These are phyloP conservation scores for Eumacrocentrus americanus DNA, from an alignment of 2,888 invertebrate genomes.

Conservation along the genomic window DNA sequence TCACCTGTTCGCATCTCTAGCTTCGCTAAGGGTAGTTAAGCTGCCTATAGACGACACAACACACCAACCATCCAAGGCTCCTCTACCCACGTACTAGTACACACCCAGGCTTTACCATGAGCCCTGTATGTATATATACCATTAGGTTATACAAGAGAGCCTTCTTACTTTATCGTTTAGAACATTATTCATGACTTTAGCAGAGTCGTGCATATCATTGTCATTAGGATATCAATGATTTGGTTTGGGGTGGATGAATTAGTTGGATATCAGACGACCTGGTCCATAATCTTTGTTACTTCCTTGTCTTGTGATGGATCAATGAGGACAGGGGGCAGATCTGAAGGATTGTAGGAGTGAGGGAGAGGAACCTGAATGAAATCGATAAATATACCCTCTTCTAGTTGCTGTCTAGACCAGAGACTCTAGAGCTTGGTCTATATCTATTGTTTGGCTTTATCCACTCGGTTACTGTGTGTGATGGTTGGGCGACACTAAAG, in stretches of 20 bases:
- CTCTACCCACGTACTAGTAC: conserved; percentile 22
- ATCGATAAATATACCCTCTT: conserved; percentile 26
- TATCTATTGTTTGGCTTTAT: conserved; percentile 21
- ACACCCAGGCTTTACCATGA: conserved; percentile 19
- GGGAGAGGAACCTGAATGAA: conserved; percentile 16
- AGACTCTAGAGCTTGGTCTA: neutral
- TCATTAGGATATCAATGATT: too few relatives aligned
- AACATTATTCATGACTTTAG: too few relatives aligned
- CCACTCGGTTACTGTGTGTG: neutral
- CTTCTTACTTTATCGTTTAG: too few relatives aligned
- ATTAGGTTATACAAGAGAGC: too few relatives aligned
- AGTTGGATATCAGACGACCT: too few relatives aligned
- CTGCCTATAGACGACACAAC: conserved; percentile 2
- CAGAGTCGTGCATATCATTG: too few relatives aligned
- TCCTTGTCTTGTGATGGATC: neutral
- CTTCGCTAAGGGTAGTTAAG: neutral
- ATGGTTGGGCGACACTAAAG: neutral
- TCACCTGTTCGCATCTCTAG: conserved; percentile 26
- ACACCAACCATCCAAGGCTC: conserved; percentile 12
- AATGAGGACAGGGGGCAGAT: neutral
- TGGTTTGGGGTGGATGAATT: too few relatives aligned
- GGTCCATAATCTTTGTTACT: too few relatives aligned
- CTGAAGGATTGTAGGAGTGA: neutral
- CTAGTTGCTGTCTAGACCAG: conserved; percentile 17
- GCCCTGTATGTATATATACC: conserved; percentile 1